phyloP scores from a whole-genome alignment of 2,113 vertebrate genomes.

The Phocoena sinus region DNA sequence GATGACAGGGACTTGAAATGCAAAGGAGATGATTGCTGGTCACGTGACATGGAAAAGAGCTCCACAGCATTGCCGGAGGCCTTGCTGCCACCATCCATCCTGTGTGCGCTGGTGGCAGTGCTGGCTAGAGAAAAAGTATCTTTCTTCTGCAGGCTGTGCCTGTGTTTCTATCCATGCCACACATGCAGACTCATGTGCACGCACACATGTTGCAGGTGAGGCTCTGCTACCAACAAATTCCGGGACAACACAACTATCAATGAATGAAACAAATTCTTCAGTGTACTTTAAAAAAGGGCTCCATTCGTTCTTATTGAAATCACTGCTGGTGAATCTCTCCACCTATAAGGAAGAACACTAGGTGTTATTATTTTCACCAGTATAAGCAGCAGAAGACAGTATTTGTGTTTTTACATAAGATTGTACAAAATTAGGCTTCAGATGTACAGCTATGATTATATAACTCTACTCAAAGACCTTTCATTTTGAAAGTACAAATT shows the following conservation, averaged over 20 bases:
- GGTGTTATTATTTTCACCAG: not conserved
- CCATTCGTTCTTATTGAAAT: not conserved
- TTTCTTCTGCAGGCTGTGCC: no score
- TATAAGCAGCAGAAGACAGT: not conserved
- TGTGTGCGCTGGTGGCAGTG: fast-evolving
- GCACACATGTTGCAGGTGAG: not conserved
- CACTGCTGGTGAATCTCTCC: not conserved
- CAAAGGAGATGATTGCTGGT: not conserved
- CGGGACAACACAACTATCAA: fast-evolving
- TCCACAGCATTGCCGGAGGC: not conserved
- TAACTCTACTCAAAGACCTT: not conserved
- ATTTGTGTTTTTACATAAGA: not conserved
- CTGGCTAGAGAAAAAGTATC: not conserved
- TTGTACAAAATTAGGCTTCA: not conserved
- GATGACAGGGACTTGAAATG: not conserved
- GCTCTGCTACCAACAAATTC: not conserved
- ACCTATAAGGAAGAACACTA: not conserved
- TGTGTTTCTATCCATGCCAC: fast-evolving
- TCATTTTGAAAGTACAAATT: not conserved
- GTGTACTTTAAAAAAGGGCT: not conserved
- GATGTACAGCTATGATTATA: not conserved
- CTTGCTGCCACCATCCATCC: fast-evolving
- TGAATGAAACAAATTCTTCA: not conserved
- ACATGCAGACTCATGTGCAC: fast-evolving
- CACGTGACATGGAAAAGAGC: not conserved